Percentiles rank a stretch among this genome's conserved stretches.
Evolutionary conservation across 2,888 invertebrate genomes (phyloP).

Genomic region (Aricia artaxerxes): DNA sequence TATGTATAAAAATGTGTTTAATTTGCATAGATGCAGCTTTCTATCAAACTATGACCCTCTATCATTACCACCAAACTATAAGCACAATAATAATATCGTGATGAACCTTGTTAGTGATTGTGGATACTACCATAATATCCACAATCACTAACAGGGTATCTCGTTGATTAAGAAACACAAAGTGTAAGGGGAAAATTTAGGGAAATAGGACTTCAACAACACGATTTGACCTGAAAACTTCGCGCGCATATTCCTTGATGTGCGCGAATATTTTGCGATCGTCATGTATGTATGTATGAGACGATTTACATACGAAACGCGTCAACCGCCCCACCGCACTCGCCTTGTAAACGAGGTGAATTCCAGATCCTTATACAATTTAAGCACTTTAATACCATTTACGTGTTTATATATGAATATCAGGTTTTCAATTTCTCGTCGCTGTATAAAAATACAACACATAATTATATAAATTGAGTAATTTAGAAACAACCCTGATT

Average conservation of each 20-base stretch:
- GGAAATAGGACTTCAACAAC: slow-evolving; percentile 20
- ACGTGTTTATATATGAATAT: background rate
- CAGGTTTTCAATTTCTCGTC: background rate
- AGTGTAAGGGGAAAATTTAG: background rate
- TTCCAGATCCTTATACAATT: slow-evolving; percentile 34
- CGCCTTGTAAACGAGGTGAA: slow-evolving; percentile 41
- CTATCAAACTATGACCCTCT: too few species aligned
- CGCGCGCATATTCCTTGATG: slow-evolving; percentile 35
- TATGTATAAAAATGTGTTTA: too few species aligned
- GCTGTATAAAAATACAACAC: too few species aligned
- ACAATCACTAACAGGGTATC: too few species aligned
- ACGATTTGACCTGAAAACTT: slow-evolving; percentile 18
- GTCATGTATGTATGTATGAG: slow-evolving; percentile 48
- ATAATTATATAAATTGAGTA: background rate
- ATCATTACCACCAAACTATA: too few species aligned
- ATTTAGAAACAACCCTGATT: too few species aligned
- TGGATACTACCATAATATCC: background rate
- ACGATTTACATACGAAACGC: slow-evolving; percentile 46
- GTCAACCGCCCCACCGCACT: slow-evolving; percentile 38
- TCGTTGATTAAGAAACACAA: background rate
- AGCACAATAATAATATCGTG: too few species aligned
- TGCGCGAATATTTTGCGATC: slow-evolving; percentile 40
- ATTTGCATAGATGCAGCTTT: too few species aligned
- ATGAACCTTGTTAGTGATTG: background rate
- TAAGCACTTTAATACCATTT: slow-evolving; percentile 23